A percentile compares a stretch with the other conserved stretches of the same genome.
phyloP scores from a whole-genome alignment of 2,797 vertebrate genomes.

The Psittacula echo region DNA sequence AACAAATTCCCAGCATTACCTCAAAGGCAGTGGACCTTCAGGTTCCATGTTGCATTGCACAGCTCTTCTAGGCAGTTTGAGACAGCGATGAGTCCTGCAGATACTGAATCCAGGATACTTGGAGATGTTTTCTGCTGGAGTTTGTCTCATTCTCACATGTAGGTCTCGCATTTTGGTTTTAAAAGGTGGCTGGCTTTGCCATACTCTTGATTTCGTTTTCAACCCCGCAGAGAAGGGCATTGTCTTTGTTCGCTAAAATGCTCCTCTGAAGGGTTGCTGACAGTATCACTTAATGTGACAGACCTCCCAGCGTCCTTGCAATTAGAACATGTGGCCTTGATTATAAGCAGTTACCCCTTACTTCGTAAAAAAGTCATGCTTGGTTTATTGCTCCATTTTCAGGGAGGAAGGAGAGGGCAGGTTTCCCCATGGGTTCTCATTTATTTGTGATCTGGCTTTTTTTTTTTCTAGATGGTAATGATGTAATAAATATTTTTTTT shows the following conservation, averaged over 20 bases:
- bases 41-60: rapidly evolving
- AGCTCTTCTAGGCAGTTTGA: neutral
- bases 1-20: neutral
- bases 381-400: neutral
- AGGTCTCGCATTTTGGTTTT: neutral
- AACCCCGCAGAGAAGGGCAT: neutral
- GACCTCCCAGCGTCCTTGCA: neutral
- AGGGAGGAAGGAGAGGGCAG: neutral
- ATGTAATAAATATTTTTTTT: neutral
- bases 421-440: neutral
- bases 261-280: neutral
- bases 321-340: conserved; percentile 18
- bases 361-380: neutral
- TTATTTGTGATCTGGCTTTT: neutral
- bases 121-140: neutral
- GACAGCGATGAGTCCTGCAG: neutral
- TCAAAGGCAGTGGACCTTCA: neutral
- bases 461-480: neutral
- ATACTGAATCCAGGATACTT: neutral
- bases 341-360: neutral
- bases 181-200: neutral
- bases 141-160: neutral
- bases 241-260: neutral
- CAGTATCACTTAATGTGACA: neutral
- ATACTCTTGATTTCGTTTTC: neutral